Evolutionary conservation across 2,888 invertebrate species (phyloP).

Genomic region (Athrips mouffetella): DNA sequence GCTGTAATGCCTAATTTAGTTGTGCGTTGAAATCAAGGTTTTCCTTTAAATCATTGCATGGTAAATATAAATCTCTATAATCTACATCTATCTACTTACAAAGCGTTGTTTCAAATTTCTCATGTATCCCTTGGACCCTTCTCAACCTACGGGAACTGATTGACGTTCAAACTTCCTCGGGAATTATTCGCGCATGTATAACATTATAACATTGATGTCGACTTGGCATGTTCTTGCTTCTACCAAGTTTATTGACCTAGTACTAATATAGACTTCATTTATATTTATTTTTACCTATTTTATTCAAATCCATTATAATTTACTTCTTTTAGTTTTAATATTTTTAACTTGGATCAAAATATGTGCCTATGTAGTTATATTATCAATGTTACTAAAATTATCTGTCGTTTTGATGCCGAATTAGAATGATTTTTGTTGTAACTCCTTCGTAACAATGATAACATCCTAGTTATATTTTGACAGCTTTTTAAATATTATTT

Average conservation of each 20-base stretch:
- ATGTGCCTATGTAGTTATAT: too few species aligned
- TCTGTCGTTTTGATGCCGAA: too few species aligned
- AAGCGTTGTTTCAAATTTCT: slow-evolving; percentile 13
- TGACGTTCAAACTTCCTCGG: slow-evolving; percentile 11
- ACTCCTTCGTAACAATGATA: too few species aligned
- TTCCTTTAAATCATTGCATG: too few species aligned
- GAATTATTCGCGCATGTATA: not conserved
- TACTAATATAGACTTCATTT: not conserved
- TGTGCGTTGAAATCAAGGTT: too few species aligned
- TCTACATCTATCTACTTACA: not conserved
- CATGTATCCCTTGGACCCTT: slow-evolving; percentile 4
- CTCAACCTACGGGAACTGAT: slow-evolving; percentile 8
- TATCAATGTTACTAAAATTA: too few species aligned
- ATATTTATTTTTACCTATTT: not conserved
- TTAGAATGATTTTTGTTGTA: too few species aligned
- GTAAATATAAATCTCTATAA: not conserved
- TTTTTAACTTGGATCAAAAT: too few species aligned
- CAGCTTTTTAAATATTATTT: too few species aligned
- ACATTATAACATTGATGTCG: not conserved
- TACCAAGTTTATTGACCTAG: not conserved
- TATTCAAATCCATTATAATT: not conserved
- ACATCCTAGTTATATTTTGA: too few species aligned
- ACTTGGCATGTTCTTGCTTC: slow-evolving; percentile 2
- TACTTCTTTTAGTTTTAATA: too few species aligned
- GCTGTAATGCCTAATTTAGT: too few species aligned